phyloP scores from a whole-genome alignment of 2,113 vertebrate species.

The Glaucomys volans region DNA sequence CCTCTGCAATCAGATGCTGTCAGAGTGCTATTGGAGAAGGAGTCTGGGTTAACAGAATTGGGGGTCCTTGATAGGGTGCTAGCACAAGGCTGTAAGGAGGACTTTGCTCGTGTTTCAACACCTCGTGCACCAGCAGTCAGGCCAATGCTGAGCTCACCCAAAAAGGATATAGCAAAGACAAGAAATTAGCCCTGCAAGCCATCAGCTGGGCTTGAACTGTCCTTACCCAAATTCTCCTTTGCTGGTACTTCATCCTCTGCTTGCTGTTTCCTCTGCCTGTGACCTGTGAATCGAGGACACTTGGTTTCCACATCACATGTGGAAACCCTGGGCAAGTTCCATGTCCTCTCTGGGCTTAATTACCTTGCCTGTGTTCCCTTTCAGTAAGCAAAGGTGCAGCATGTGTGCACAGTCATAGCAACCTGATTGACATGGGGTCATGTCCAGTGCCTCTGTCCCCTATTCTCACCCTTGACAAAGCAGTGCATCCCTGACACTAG shows the following conservation, averaged over 20 bases:
- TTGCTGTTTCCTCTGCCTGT: neutral
- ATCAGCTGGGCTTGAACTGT: too few species aligned
- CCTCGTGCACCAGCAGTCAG: neutral
- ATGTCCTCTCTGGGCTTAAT: neutral
- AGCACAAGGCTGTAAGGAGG: neutral
- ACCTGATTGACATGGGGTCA: neutral
- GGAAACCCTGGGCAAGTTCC: neutral
- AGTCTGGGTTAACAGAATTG: neutral
- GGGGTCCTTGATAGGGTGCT: neutral
- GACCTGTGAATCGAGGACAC: neutral
- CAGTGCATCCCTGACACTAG: neutral
- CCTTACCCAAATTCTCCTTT: conserved; percentile 25
- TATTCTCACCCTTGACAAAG: neutral
- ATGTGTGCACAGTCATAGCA: neutral
- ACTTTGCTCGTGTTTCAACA: neutral
- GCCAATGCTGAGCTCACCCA: neutral
- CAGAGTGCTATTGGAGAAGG: neutral
- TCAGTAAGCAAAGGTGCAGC: neutral
- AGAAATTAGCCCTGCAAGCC: neutral
- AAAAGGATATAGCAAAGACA: neutral
- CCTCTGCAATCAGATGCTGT: neutral
- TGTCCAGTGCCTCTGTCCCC: neutral
- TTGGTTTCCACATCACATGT: neutral
- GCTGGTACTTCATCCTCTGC: neutral
- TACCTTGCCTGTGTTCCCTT: neutral